Percentiles rank a stretch among this genome's conserved stretches.
These are phyloP conservation scores for Dicaeum eximium DNA, from an alignment of 2,113 vertebrate species.

Conservation along the genomic window DNA sequence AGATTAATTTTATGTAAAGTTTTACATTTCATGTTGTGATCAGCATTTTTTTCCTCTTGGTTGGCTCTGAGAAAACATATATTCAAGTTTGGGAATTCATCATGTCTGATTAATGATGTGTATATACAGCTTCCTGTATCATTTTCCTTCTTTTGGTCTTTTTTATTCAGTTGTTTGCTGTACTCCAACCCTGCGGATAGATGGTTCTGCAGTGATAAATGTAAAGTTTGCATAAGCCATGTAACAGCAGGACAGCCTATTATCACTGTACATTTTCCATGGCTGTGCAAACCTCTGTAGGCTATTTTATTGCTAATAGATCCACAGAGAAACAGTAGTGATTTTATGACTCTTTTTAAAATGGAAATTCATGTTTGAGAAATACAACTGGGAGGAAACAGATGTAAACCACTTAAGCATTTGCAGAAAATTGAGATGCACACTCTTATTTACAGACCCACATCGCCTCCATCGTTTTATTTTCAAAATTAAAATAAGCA, in stretches of 20 bases:
- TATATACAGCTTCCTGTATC: slow-evolving; percentile 73
- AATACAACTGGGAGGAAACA: slow-evolving; percentile 85
- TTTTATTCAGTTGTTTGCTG: slow-evolving; percentile 80
- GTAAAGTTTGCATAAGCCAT: slow-evolving; percentile 88
- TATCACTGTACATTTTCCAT: slow-evolving; percentile 88
- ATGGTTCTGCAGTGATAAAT: slow-evolving; percentile 84
- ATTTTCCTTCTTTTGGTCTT: slow-evolving; percentile 75
- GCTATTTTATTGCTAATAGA: slow-evolving; percentile 89
- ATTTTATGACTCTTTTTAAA: slow-evolving; percentile 89
- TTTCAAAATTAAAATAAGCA: slow-evolving; percentile 83
- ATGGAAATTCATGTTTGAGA: slow-evolving; percentile 90
- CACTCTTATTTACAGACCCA: slow-evolving; percentile 84
- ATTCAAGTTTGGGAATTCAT: slow-evolving; percentile 74
- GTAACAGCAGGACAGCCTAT: slow-evolving; percentile 88
- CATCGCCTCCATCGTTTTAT: slow-evolving; percentile 73
- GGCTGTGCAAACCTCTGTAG: slow-evolving; percentile 87
- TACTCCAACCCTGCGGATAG: slow-evolving; percentile 80
- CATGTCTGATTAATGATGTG: slow-evolving; percentile 84
- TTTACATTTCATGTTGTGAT: slow-evolving; percentile 53
- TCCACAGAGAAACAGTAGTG: slow-evolving; percentile 85
- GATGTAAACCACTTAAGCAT: slow-evolving; percentile 85
- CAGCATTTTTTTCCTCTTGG: slow-evolving; percentile 48
- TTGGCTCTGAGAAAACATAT: slow-evolving; percentile 65
- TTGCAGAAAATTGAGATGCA: slow-evolving; percentile 84
- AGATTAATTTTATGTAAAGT: slow-evolving; percentile 66